Conservation (phyloP, 2,888 invertebrate species). For the Caprella mutica region DNA sequence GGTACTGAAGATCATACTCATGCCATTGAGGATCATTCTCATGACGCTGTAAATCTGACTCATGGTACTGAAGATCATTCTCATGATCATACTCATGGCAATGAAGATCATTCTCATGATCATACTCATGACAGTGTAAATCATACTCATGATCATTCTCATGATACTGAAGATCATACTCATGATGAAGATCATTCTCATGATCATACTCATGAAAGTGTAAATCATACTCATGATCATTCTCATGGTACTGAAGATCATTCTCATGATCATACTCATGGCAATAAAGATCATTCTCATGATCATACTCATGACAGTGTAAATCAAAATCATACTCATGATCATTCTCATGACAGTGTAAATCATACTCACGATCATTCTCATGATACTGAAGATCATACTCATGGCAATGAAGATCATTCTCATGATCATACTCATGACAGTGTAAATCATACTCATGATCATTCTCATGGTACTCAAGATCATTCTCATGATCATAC, state of each 20-base stretch:
- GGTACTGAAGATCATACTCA: too few relatives aligned
- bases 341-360: conserved; percentile 15
- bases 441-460: background rate
- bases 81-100: too few relatives aligned
- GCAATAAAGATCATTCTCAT: conserved; percentile 16
- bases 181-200: conserved; percentile 10
- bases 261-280: background rate
- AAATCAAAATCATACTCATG: background rate
- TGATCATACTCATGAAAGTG: background rate
- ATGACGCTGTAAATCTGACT: background rate
- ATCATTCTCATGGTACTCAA: too few relatives aligned
- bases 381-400: background rate
- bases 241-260: background rate
- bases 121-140: too few relatives aligned
- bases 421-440: conserved; percentile 1
- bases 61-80: too few relatives aligned
- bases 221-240: background rate
- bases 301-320: conserved; percentile 1
- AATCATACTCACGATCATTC: too few relatives aligned
- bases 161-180: too few relatives aligned
- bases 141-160: conserved; percentile 4
- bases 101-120: too few relatives aligned
- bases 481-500: too few relatives aligned
- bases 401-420: conserved; percentile 1
- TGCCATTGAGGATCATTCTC: background rate